Base-by-base conservation (phyloP, 2,888 invertebrate species). In the Pantelozetes paolii region DNA sequence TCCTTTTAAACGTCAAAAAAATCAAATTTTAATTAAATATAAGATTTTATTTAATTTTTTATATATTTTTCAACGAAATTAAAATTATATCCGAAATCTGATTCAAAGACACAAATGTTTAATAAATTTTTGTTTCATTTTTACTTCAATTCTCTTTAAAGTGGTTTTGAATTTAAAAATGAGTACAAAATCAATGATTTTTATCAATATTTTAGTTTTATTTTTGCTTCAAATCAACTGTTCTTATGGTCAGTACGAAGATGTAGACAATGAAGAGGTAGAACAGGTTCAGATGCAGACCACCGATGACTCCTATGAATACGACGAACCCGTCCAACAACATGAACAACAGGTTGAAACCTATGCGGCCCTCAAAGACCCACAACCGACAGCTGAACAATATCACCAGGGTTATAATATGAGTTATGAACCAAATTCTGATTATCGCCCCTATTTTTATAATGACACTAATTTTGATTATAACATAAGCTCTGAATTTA, bases 271-370 rank as follows among this genome's bases (percentile, higher is more conserved):
- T 23, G 67, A 67, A 67, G 67, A 67, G 42, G 40, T 67, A 13
- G 67, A 67, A 67, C 67, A 67, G 42, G 67, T 67, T 15, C 67
- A 67, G 67, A 42, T 67, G 67, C 67, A 67, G 42, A 40, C 67
- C 26, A 67, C 67, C 1, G 67, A 67, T 42, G 67, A 67, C 20
- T 32, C 67, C 1, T 67, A 67, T 15, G 67, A 67, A 20, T 59
- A 59, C n/a, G 40, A 67, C 5, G 67, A 67, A 40, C 67, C 67
- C 1, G 32, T 23, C 5, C 67, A 67, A 67, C 40, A 67, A 42
- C 67, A 67, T 2, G 40, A 67, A 23, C 67, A 67, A 42, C 36
- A 40, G 42, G 11, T 36, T n/a, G 40, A 67, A n/a, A 64, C 32
- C 2, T 32, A 15, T 8, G 18, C n/a, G 3, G 42, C 23, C 5